Percentiles rank a stretch among this genome's conserved stretches.
Conservation (phyloP, 2,113 vertebrate genomes). For the Madoqua kirkii region DNA sequence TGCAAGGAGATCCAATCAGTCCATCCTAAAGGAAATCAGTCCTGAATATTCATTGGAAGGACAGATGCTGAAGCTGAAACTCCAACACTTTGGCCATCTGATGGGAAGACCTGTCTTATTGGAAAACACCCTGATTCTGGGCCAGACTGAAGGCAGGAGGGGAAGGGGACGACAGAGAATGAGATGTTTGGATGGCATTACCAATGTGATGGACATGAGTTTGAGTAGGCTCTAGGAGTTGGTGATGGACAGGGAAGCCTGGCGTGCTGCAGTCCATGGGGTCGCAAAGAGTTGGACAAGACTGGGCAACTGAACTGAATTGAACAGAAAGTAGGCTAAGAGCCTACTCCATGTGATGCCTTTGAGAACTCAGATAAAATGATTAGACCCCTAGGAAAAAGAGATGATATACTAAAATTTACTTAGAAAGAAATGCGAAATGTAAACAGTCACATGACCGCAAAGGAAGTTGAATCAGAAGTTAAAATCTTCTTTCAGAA, state of each 20-base stretch:
- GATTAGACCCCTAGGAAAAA: neutral
- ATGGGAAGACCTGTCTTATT: neutral
- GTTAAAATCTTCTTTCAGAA: neutral
- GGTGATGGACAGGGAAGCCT: neutral
- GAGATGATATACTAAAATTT: neutral
- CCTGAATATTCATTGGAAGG: neutral
- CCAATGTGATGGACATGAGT: neutral
- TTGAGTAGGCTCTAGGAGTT: neutral
- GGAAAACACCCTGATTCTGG: neutral
- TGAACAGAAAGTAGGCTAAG: neutral
- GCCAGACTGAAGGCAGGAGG: neutral
- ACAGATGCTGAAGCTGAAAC: neutral
- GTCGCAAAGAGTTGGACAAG: neutral
- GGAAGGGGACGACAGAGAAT: neutral
- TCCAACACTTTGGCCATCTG: neutral
- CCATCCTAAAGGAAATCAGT: neutral
- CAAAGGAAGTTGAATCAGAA: neutral
- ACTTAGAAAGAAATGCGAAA: neutral
- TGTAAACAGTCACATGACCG: neutral
- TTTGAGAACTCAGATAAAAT: neutral
- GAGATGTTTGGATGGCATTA: neutral
- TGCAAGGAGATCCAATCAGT: neutral
- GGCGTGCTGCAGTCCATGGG: neutral
- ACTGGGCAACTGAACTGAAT: neutral
- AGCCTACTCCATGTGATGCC: neutral